phyloP scores from a whole-genome alignment of 2,888 invertebrate genomes.

The Drosophila sordidula region DNA sequence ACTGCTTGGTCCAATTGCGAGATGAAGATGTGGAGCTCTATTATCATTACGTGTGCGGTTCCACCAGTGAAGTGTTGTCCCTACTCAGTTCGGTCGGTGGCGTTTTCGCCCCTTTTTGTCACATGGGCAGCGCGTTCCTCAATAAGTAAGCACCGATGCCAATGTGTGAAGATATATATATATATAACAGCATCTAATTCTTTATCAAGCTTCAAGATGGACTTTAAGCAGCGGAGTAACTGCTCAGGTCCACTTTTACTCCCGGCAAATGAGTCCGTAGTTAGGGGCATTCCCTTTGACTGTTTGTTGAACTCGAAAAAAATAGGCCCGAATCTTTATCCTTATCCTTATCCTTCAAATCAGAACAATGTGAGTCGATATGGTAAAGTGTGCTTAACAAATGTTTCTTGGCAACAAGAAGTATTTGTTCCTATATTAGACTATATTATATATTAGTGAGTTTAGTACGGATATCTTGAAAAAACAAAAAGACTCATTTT shows the following conservation, averaged over 20 bases:
- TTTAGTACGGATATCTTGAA: too few species aligned
- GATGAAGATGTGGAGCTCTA: slow-evolving; percentile 9
- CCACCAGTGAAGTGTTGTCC: slow-evolving; percentile 3
- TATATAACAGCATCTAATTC: too few species aligned
- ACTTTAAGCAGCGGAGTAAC: background rate
- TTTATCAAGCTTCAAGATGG: background rate
- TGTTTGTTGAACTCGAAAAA: background rate
- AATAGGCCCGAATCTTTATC: background rate
- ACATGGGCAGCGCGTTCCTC: background rate
- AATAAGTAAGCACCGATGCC: background rate
- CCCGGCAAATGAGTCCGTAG: background rate
- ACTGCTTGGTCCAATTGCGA: slow-evolving; percentile 11
- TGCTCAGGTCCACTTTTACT: too few species aligned
- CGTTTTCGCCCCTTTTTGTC: background rate
- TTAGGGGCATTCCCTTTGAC: background rate
- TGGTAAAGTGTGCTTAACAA: too few species aligned
- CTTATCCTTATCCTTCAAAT: background rate
- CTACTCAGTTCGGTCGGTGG: background rate
- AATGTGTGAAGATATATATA: background rate
- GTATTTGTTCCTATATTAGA: too few species aligned
- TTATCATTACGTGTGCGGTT: slow-evolving; percentile 20
- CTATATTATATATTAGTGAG: too few species aligned
- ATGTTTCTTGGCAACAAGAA: too few species aligned
- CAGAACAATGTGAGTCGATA: slow-evolving; percentile 6
- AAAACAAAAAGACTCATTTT: too few species aligned